Base-by-base conservation (phyloP, 1,140 invertebrate genomes). In the Nixonia krombeini region DNA sequence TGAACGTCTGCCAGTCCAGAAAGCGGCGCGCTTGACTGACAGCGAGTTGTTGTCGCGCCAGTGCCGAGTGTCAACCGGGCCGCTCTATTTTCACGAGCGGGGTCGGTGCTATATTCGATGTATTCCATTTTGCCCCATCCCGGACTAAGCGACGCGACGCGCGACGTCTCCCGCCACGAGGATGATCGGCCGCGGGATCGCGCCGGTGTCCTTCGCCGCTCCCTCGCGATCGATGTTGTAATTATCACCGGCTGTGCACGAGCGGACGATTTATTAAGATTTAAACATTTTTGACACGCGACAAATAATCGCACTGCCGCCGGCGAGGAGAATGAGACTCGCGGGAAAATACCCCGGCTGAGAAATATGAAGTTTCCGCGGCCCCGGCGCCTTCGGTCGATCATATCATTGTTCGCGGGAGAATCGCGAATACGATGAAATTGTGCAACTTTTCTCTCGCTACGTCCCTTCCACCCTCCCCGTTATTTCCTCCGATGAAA, bases 1-100 rank as follows among this genome's bases (percentile, higher is more conserved):
- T 55, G 67, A 73, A 66, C 63, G 52, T 52, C 26, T 62, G 59
- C 55, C 70, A 61, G 62, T 56, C 38, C 40, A 57, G 45, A 56
- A 57, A 28, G 16, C 45, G 33, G 23, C 50, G 18, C 50, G 29
- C 23, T 53, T 64, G 52, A 64, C 55, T 56, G 66, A 63, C 57
- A 61, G 46, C 41, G 47, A 45, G 41, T 52, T 55, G 53, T 64
- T 64, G 45, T 59, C 53, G 33, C 38, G 40, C 45, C 49, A 56
- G 55, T 51, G 28, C 35, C 21, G 18, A 46, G 46, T 47, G 50
- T 51, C 44, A 44, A 28, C n/a, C 18, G n/a, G 18, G 17, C 12
- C 15, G 31, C 26, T 49, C n/a, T n/a, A 25, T 49, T 35, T 37
- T 49, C 33, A 23, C 31, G 31, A 33, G 31, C 4, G 25, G 4